Conservation (phyloP, 1,140 invertebrate species). For the Coelopa frigida region DNA sequence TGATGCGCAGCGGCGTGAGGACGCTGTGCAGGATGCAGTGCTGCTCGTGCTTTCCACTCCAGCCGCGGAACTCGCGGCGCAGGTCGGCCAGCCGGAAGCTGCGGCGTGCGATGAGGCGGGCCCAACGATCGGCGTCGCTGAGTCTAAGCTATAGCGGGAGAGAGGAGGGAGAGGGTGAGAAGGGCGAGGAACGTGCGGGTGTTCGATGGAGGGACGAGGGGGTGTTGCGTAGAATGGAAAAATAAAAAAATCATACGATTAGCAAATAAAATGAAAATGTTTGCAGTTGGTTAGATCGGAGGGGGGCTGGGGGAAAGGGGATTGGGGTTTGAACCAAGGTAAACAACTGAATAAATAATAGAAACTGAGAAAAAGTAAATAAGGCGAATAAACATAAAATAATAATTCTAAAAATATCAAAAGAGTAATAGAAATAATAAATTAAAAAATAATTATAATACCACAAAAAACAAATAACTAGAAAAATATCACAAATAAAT, state of each 20-base stretch:
- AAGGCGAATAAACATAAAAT: too few species aligned
- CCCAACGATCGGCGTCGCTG: slow-evolving; percentile 42
- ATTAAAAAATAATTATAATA: too few species aligned
- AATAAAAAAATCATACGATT: slow-evolving; percentile 5
- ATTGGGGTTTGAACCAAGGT: too few species aligned
- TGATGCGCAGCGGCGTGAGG: slow-evolving; percentile 38
- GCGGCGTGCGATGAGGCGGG: slow-evolving; percentile 34
- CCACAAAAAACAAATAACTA: too few species aligned
- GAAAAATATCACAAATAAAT: too few species aligned
- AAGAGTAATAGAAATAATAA: too few species aligned
- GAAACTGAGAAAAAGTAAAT: too few species aligned
- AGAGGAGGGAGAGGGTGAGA: slow-evolving; percentile 14
- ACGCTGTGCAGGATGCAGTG: slow-evolving; percentile 44
- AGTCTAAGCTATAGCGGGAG: slow-evolving; percentile 36
- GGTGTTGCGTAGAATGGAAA: background rate
- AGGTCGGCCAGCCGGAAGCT: slow-evolving; percentile 37
- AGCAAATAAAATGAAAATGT: too few species aligned
- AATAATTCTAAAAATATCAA: too few species aligned
- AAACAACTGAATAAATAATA: too few species aligned
- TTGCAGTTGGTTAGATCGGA: too few species aligned
- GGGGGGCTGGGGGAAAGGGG: too few species aligned
- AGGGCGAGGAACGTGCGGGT: slow-evolving; percentile 1
- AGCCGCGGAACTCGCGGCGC: slow-evolving; percentile 41
- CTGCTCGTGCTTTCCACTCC: slow-evolving; percentile 41
- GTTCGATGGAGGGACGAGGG: background rate